Conservation (phyloP, 2,888 invertebrate species). For the Orchesella flavescens region DNA sequence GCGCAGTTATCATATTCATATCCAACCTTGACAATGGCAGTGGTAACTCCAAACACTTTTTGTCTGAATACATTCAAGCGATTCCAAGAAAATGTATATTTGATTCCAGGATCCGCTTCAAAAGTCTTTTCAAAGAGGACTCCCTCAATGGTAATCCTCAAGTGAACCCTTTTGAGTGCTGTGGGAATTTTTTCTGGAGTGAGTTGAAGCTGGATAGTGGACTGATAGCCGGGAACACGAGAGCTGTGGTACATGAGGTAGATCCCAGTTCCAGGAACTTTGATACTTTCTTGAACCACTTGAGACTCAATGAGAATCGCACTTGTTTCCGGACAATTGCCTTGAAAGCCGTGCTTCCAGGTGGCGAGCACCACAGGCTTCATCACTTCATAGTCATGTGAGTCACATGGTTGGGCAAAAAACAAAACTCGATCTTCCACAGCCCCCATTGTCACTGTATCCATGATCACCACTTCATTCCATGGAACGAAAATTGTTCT, state of each 20-base stretch:
- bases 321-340: slow-evolving; percentile 93
- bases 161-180: slow-evolving; percentile 88
- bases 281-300: slow-evolving; percentile 95
- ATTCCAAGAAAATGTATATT: slow-evolving; percentile 98
- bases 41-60: slow-evolving; percentile 96
- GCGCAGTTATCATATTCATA: slow-evolving; percentile 95
- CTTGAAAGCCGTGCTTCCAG: slow-evolving; percentile 96
- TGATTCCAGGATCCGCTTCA: slow-evolving; percentile 96
- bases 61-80: slow-evolving; percentile 95
- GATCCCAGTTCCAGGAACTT: slow-evolving; percentile 94
- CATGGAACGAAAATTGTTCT: slow-evolving; percentile 94
- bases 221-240: slow-evolving; percentile 92
- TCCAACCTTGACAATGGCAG: slow-evolving; percentile 95
- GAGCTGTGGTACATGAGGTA: slow-evolving; percentile 97
- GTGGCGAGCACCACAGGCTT: slow-evolving; percentile 94
- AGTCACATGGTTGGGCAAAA: slow-evolving; percentile 85
- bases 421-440: slow-evolving; percentile 84
- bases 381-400: slow-evolving; percentile 93
- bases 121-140: slow-evolving; percentile 93
- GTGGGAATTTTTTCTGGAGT: slow-evolving; percentile 89
- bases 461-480: slow-evolving; percentile 96
- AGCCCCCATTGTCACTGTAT: slow-evolving; percentile 85
- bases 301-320: slow-evolving; percentile 92
- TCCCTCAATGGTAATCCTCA: slow-evolving; percentile 95
- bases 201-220: slow-evolving; percentile 91